Conservation (phyloP, 2,113 vertebrate genomes). For the Megaceryle torquata region DNA sequence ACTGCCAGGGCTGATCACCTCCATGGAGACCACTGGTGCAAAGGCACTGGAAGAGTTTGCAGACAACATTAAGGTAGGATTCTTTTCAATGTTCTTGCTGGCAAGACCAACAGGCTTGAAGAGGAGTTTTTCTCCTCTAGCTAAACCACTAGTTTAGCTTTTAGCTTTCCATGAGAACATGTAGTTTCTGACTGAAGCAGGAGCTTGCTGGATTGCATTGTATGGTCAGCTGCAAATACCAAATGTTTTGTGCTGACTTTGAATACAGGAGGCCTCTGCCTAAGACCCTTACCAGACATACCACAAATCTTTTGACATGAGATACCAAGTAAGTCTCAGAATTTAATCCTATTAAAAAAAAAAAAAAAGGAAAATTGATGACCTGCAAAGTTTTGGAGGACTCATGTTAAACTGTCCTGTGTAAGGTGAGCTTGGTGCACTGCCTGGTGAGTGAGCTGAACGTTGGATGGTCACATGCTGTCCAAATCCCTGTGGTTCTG, state of each 20-base stretch:
- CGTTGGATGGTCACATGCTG: background rate
- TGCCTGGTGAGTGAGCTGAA: background rate
- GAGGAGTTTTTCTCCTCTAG: background rate
- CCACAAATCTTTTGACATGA: background rate
- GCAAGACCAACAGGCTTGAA: background rate
- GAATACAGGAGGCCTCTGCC: background rate
- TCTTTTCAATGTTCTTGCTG: background rate
- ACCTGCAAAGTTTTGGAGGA: background rate
- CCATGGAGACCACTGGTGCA: conserved; percentile 95
- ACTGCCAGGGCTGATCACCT: conserved; percentile 92
- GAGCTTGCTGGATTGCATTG: background rate
- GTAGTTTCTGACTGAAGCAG: background rate
- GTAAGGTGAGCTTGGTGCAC: background rate
- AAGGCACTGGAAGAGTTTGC: conserved; percentile 98
- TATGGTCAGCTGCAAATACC: background rate
- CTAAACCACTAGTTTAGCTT: background rate
- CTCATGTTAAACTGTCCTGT: background rate
- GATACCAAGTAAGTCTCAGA: background rate
- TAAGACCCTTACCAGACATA: background rate
- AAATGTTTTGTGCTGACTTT: background rate
- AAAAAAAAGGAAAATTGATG: background rate
- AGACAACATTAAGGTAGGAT: conserved; percentile 93
- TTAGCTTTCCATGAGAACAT: background rate
- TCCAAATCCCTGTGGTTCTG: background rate
- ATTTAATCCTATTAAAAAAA: background rate